These are phyloP conservation scores for Trematomus loennbergii DNA, from an alignment of 2,113 vertebrate genomes.

Conservation along the genomic window DNA sequence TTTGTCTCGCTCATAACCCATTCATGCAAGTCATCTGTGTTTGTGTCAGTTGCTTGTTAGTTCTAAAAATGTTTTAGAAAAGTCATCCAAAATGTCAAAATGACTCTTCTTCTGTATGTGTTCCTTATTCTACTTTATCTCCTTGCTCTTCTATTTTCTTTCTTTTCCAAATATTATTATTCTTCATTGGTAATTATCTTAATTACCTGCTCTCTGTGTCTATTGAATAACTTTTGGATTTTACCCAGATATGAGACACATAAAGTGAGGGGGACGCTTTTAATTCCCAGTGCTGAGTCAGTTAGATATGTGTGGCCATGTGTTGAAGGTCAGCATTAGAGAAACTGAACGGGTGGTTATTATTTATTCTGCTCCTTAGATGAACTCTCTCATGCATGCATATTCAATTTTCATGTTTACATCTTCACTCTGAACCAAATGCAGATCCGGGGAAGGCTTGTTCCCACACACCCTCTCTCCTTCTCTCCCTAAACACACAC, in stretches of 20 bases:
- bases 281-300: conserved; percentile 35
- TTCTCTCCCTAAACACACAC: not conserved
- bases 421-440: conserved; percentile 36
- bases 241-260: conserved; percentile 9
- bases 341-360: conserved; percentile 26
- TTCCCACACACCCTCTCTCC: conserved; percentile 11
- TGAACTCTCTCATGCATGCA: conserved; percentile 47
- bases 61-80: too few relatives aligned
- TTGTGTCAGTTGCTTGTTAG: too few relatives aligned
- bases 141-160: not conserved
- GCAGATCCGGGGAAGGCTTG: not conserved
- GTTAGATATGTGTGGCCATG: conserved; percentile 35
- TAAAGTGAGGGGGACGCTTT: not conserved
- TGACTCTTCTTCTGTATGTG: not conserved
- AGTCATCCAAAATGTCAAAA: too few relatives aligned
- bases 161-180: not conserved
- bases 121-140: not conserved
- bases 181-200: not conserved
- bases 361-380: conserved; percentile 56
- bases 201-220: not conserved
- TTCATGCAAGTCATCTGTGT: too few relatives aligned
- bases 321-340: conserved; percentile 32
- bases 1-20: not conserved
- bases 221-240: not conserved
- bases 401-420: conserved; percentile 47